Evolutionary conservation across 2,113 vertebrate species (phyloP).

Genomic region (Pampusana beccarii): DNA sequence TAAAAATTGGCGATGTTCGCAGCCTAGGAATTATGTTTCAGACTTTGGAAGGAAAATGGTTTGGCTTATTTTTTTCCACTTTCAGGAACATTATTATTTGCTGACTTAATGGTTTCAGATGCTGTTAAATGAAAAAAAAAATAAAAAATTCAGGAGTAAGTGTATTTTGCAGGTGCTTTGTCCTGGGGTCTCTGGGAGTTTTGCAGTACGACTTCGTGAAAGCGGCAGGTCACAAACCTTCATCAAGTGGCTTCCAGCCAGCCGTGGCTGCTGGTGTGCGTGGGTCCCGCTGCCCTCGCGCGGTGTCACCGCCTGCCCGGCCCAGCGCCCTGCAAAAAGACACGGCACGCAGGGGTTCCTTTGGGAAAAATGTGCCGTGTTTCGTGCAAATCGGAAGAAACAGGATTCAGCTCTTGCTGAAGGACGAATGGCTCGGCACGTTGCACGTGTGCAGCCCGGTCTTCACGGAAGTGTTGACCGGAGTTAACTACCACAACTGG

Average conservation of each 20-base stretch:
- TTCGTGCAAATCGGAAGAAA: background rate
- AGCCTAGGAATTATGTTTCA: slow-evolving; percentile 57
- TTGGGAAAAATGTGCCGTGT: background rate
- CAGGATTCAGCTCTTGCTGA: background rate
- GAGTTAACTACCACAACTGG: background rate
- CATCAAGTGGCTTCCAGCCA: background rate
- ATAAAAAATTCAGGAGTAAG: background rate
- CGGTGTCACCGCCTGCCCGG: background rate
- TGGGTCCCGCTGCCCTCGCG: accelerated
- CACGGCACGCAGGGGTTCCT: background rate
- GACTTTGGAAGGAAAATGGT: slow-evolving; percentile 29
- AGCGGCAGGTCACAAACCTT: background rate
- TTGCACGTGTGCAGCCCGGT: accelerated
- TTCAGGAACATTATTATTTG: slow-evolving; percentile 38
- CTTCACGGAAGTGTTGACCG: background rate
- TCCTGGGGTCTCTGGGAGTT: background rate
- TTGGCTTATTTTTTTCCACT: slow-evolving; percentile 45
- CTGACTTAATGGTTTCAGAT: slow-evolving; percentile 38
- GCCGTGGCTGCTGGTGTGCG: background rate
- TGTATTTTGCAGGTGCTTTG: slow-evolving; percentile 50
- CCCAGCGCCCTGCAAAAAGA: background rate
- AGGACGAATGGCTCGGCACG: accelerated
- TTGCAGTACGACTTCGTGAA: background rate
- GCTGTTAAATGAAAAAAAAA: slow-evolving; percentile 13
- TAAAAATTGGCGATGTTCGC: background rate